Percentiles rank a stretch among this genome's conserved stretches.
Evolutionary conservation across 2,888 invertebrate genomes (phyloP).

Genomic region (Amphimallon solstitiale): DNA sequence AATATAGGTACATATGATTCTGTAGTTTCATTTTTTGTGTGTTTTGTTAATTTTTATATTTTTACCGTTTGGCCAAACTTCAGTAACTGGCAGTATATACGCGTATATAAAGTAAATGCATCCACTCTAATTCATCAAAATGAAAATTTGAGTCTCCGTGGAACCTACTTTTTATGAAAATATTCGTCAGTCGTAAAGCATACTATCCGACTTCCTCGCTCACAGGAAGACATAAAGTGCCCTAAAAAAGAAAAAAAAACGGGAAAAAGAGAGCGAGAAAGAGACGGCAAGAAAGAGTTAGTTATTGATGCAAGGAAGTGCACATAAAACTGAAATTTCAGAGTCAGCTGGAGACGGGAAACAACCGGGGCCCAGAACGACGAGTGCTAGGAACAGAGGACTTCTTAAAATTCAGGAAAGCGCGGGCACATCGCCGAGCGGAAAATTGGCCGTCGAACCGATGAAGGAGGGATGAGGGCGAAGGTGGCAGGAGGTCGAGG

Average conservation of each 20-base stretch:
- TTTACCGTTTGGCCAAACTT: no score
- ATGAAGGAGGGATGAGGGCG: no score
- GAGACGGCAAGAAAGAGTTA: slow-evolving; percentile 16
- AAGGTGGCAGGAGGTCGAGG: no score
- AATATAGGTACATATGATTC: no score
- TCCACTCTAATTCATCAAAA: slow-evolving; percentile 20
- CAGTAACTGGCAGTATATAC: no score
- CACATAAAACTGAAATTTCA: slow-evolving; percentile 30
- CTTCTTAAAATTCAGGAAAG: slow-evolving; percentile 26
- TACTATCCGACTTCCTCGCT: slow-evolving; percentile 11
- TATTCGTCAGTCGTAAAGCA: slow-evolving; percentile 12
- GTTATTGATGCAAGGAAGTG: slow-evolving; percentile 33
- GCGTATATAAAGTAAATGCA: no score
- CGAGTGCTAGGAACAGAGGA: background rate
- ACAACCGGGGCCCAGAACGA: background rate
- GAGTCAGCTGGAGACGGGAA: slow-evolving; percentile 11
- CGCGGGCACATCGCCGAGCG: slow-evolving; percentile 16
- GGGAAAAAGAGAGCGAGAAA: no score
- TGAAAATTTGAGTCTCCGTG: slow-evolving; percentile 6
- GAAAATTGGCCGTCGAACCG: slow-evolving; percentile 16
- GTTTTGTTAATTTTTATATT: no score
- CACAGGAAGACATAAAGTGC: no score
- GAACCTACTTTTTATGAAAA: slow-evolving; percentile 11
- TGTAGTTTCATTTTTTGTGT: no score
- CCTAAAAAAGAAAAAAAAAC: slow-evolving; percentile 18